Evolutionary conservation across 2,113 vertebrate species (phyloP).

Genomic region (human): GRCh38 chr6:134167001-134167500

Average conservation of each 20-base stretch:
- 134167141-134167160: not conserved
- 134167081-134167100: not conserved
- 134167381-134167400: too few relatives aligned
- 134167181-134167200: not conserved
- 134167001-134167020: constrained; percentile 9
- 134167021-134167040: not conserved
- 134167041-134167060: not conserved
- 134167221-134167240: not conserved
- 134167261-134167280: not conserved
- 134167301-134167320: not conserved
- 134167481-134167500: too few relatives aligned
- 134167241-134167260: not conserved
- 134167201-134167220: not conserved
- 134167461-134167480: too few relatives aligned
- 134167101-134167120: not conserved
- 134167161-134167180: not conserved
- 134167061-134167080: not conserved
- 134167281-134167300: not conserved
- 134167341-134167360: not conserved
- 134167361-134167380: not conserved
- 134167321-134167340: not conserved
- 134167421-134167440: too few relatives aligned
- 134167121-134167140: not conserved
- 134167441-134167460: too few relatives aligned
- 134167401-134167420: too few relatives aligned